Evolutionary conservation across 2,888 invertebrate species (phyloP).

Genomic region (Buathra laborator): DNA sequence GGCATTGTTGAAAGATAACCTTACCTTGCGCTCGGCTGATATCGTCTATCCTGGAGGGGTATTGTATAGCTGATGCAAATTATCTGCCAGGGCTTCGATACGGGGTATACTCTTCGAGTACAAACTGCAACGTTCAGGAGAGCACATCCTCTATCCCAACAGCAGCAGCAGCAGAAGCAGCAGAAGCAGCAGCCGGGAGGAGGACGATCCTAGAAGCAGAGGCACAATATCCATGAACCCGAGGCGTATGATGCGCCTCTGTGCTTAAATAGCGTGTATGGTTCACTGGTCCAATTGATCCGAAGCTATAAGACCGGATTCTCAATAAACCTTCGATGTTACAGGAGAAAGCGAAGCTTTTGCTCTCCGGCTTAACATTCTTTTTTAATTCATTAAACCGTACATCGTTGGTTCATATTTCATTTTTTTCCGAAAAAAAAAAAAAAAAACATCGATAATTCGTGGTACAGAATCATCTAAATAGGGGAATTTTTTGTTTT

Average conservation of each 20-base stretch:
- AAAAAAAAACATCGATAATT: too few relatives aligned
- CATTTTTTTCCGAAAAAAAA: too few relatives aligned
- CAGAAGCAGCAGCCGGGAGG: slow-evolving; percentile 14
- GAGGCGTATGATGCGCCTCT: slow-evolving; percentile 43
- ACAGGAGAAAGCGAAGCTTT: too few relatives aligned
- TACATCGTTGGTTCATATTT: too few relatives aligned
- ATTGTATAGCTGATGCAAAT: not conserved
- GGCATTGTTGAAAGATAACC: not conserved
- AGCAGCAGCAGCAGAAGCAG: not conserved
- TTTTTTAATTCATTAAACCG: too few relatives aligned
- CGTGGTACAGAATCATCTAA: too few relatives aligned
- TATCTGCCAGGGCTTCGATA: not conserved
- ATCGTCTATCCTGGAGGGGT: not conserved
- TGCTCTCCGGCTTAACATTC: too few relatives aligned
- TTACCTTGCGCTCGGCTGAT: not conserved
- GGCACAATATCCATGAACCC: slow-evolving; percentile 8
- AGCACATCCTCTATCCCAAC: not conserved
- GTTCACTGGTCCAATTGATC: slow-evolving; percentile 23
- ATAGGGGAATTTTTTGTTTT: too few relatives aligned
- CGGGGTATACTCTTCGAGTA: not conserved
- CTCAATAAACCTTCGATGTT: not conserved
- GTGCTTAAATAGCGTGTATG: slow-evolving; percentile 50
- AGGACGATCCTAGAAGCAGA: slow-evolving; percentile 18
- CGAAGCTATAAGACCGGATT: not conserved
- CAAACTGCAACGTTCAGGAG: not conserved